These are phyloP conservation scores for Plebejus anna DNA, from an alignment of 2,888 invertebrate species.

Conservation along the genomic window DNA sequence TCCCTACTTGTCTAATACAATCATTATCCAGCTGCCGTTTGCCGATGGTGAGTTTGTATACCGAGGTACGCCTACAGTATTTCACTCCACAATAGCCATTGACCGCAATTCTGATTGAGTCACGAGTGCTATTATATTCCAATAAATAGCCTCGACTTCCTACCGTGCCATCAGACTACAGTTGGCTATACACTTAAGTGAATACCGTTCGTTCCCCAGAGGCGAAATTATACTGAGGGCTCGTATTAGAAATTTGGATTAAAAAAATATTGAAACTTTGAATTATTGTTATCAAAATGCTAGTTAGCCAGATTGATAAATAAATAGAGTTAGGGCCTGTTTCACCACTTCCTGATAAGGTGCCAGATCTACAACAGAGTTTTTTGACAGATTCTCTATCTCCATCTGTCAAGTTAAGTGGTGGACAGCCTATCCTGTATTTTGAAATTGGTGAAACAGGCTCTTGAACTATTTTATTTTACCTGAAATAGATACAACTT, in stretches of 20 bases:
- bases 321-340: too few relatives aligned
- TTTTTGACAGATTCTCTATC: too few relatives aligned
- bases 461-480: too few relatives aligned
- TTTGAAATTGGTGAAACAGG: too few relatives aligned
- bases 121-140: conserved; percentile 31
- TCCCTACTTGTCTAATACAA: not conserved
- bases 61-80: conserved; percentile 58
- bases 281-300: too few relatives aligned
- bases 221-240: not conserved
- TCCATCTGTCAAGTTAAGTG: too few relatives aligned
- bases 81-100: conserved; percentile 53
- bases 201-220: conserved; percentile 7
- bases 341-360: too few relatives aligned
- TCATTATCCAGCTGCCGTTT: conserved; percentile 23
- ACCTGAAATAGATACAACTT: not conserved
- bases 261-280: not conserved
- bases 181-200: conserved; percentile 8
- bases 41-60: conserved; percentile 37
- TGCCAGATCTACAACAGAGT: too few relatives aligned
- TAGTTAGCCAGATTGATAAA: not conserved
- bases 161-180: conserved; percentile 23
- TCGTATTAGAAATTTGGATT: not conserved
- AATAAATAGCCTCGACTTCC: conserved; percentile 31
- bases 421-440: too few relatives aligned
- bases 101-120: conserved; percentile 47